phyloP scores from a whole-genome alignment of 1,140 invertebrate species.

The Pseudomyrmex flavicornis region DNA sequence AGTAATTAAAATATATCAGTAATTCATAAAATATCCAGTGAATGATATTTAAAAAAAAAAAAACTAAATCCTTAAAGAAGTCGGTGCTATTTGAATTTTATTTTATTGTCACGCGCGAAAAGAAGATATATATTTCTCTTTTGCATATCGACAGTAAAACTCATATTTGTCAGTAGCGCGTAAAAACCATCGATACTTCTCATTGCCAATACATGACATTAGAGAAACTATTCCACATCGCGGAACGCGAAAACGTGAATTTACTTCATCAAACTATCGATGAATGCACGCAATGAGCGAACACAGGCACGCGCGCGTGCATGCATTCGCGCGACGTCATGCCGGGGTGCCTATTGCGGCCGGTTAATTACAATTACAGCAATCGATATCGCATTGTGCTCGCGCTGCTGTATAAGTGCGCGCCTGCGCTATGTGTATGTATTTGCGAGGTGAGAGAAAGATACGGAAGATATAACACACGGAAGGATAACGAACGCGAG shows the following conservation, averaged over 20 bases:
- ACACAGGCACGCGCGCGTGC: constrained; percentile 51
- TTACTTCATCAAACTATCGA: constrained; percentile 18
- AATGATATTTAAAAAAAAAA: not conserved
- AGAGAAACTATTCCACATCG: not conserved
- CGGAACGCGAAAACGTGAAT: constrained; percentile 24
- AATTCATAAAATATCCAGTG: not conserved
- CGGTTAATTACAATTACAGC: constrained; percentile 75
- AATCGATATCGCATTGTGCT: constrained; percentile 73
- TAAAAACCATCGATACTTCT: not conserved
- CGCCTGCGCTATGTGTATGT: constrained; percentile 45
- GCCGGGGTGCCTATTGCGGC: constrained; percentile 48
- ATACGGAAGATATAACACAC: constrained; percentile 6
- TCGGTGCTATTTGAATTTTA: not conserved
- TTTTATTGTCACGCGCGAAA: not conserved
- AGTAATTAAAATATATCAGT: not conserved
- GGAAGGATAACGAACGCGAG: constrained; percentile 18
- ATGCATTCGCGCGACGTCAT: constrained; percentile 58
- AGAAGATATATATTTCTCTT: not conserved
- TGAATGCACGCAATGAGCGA: constrained; percentile 42
- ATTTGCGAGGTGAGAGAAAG: constrained; percentile 51
- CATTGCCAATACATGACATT: not conserved
- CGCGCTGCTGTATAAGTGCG: constrained; percentile 36
- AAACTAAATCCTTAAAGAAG: not conserved
- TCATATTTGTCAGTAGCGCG: not conserved
- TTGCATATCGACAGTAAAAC: not conserved